Percentiles rank a stretch among this genome's conserved stretches.
Evolutionary conservation across 2,113 vertebrate species (phyloP).

Genomic region (Apodemus speciosus): DNA sequence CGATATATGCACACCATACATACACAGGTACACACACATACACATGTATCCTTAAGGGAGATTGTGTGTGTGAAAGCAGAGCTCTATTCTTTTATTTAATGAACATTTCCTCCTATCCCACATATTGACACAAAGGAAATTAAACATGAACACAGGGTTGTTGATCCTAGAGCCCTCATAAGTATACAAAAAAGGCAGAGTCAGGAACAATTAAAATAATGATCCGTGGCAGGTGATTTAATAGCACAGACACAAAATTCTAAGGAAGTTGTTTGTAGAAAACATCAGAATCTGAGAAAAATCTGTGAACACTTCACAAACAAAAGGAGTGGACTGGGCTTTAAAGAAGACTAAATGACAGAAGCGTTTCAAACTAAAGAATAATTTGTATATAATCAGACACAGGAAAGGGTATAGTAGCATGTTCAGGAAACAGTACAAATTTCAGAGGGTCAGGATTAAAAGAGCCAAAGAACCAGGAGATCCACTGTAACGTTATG

Average conservation of each 20-base stretch:
- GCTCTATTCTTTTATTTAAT: neutral
- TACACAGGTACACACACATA: neutral
- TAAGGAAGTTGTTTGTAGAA: conserved; percentile 20
- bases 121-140: conserved; percentile 11
- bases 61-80: neutral
- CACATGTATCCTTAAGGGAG: neutral
- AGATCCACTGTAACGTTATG: neutral
- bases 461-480: neutral
- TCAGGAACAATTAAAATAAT: neutral
- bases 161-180: neutral
- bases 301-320: conserved; percentile 27
- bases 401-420: neutral
- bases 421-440: neutral
- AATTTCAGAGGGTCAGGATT: neutral
- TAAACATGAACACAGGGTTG: neutral
- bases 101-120: neutral
- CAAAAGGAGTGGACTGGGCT: neutral
- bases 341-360: conserved; percentile 35
- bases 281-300: conserved; percentile 34
- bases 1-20: neutral
- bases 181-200: neutral
- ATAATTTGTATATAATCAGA: conserved; percentile 16
- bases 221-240: neutral
- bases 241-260: neutral
- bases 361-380: conserved; percentile 31